Base-by-base conservation (phyloP, 1,140 invertebrate genomes). In the Nixonia krombeini region DNA sequence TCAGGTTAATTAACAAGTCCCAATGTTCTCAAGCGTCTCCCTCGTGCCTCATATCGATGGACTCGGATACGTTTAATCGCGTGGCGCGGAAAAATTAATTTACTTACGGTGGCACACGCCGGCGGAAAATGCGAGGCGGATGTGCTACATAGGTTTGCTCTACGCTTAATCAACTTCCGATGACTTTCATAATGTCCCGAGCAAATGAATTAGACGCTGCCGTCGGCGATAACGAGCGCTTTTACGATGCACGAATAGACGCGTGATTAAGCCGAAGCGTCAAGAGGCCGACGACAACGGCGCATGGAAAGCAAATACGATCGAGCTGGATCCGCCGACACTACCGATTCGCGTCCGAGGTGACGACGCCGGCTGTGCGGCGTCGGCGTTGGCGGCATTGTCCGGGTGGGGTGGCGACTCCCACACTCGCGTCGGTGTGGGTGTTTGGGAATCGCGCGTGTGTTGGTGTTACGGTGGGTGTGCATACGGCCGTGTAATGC, bases 1-100 rank as follows among this genome's bases (percentile, higher is more conserved):
- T 83, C 79, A 77, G 59, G 73, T 78, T 85, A 85, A 85, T 85
- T 84, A 85, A 81, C 81, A 79, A 75, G 57, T 66, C 46, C 53
- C 66, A 41, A 63, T 72, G 55, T 35, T 64, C 44, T 63, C 49
- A 18, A 51, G 16, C 16, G n/a, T 49, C 23, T 35, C 25, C 21
- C 41, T 28, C 7, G 13, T 23, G 21, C 8, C 25, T 6, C 9
- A 31, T 17, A 15, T 45, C 25, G 42, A 16, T 13, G 10, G 9
- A 41, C 38, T 18, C 8, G 16, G 29, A 45, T 45, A n/a, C 9
- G n/a, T 4, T 26, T 9, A 13, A 13, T 44, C 21, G 23, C 23
- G 25, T 17, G 42, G 13, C 18, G 10, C 8, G 13, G n/a, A 42
- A 10, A 25, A 42, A 21, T 42, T 25, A 9, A 25, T 42, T 25